Evolutionary conservation across 2,888 invertebrate species (phyloP).

Genomic region (Epinotia nisella): DNA sequence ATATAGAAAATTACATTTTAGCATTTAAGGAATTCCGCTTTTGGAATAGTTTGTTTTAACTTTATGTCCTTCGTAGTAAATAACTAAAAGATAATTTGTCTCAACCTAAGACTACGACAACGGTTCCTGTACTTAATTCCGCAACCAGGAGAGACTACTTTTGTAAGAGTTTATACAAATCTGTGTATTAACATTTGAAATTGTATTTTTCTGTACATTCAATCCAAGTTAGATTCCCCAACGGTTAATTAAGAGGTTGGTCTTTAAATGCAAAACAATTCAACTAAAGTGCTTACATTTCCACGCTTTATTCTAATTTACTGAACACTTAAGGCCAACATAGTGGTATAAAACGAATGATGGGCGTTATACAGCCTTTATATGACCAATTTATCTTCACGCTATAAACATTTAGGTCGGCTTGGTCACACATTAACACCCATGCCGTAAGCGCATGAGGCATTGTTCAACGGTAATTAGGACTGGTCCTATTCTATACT

Average conservation of each 20-base stretch:
- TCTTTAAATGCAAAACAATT: neutral
- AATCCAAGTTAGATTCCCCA: neutral
- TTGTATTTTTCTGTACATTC: too few relatives aligned
- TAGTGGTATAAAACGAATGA: slow-evolving; percentile 24
- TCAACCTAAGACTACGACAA: neutral
- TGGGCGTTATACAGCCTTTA: slow-evolving; percentile 21
- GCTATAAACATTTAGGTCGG: slow-evolving; percentile 37
- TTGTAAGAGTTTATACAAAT: too few relatives aligned
- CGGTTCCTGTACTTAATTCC: neutral
- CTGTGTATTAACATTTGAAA: too few relatives aligned
- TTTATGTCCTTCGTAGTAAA: too few relatives aligned
- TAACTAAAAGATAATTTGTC: neutral
- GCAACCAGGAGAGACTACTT: neutral
- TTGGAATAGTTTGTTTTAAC: too few relatives aligned
- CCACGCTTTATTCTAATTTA: slow-evolving; percentile 14
- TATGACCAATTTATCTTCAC: slow-evolving; percentile 37
- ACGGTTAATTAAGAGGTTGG: neutral
- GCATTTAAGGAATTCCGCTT: too few relatives aligned
- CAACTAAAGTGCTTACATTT: slow-evolving; percentile 2
- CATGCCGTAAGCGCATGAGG: slow-evolving; percentile 27
- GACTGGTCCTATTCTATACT: neutral
- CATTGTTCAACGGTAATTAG: slow-evolving; percentile 39
- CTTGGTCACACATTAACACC: slow-evolving; percentile 37
- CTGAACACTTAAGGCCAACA: slow-evolving; percentile 8
- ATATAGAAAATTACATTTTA: too few relatives aligned